Conservation (phyloP, 2,113 vertebrate species). For the Paradisaea rubra region DNA sequence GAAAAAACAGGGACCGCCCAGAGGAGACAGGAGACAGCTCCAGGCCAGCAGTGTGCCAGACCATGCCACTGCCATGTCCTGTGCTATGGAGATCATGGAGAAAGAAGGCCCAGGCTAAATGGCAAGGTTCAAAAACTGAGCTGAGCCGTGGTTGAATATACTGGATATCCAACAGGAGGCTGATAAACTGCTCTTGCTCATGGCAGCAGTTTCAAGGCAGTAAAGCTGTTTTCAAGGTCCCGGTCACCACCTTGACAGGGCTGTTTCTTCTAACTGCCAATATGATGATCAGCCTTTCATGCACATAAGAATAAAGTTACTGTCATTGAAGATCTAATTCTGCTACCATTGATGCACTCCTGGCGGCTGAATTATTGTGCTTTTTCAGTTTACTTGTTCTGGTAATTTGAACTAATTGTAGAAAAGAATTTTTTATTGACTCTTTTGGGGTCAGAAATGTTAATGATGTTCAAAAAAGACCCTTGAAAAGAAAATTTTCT, state of each 20-base stretch:
- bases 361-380: not conserved
- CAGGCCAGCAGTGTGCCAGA: not conserved
- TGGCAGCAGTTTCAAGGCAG: not conserved
- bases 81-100: not conserved
- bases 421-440: not conserved
- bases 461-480: not conserved
- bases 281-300: not conserved
- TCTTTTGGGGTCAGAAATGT: not conserved
- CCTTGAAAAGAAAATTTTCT: not conserved
- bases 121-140: not conserved
- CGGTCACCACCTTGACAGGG: not conserved
- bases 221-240: not conserved
- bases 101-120: not conserved
- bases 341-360: not conserved
- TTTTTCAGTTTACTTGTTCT: not conserved
- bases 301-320: not conserved
- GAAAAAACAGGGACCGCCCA: rapidly evolving
- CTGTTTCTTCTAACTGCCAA: not conserved
- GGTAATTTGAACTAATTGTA: not conserved
- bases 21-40: not conserved
- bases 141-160: not conserved
- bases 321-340: not conserved
- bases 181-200: not conserved
- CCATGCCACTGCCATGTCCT: not conserved
- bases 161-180: not conserved